Conservation (phyloP, 2,113 vertebrate genomes). For the Callopanchax toddi region DNA sequence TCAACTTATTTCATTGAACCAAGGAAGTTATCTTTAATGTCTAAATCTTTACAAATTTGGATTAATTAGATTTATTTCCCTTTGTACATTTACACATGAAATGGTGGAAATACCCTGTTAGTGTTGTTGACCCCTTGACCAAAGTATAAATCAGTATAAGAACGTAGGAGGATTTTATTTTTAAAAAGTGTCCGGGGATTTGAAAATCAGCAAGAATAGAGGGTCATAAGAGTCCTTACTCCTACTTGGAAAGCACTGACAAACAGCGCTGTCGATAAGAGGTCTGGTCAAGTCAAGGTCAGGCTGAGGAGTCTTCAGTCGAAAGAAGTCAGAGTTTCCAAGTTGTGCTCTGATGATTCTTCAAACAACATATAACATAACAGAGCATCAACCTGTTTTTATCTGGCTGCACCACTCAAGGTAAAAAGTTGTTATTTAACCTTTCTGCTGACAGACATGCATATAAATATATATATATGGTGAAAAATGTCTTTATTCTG, state of each 20-base stretch:
- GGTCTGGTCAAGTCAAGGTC: conserved; percentile 25
- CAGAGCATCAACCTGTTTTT: conserved; percentile 24
- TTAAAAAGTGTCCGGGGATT: neutral
- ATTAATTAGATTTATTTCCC: too few species aligned
- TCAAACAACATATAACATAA: neutral
- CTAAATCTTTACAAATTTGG: too few species aligned
- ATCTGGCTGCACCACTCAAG: conserved; percentile 15
- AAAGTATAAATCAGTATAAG: too few species aligned
- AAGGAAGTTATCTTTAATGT: too few species aligned
- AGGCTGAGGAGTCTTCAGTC: neutral
- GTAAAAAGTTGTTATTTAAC: conserved; percentile 39
- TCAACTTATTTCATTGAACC: too few species aligned
- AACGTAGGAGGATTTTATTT: too few species aligned
- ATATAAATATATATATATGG: too few species aligned
- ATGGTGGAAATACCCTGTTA: too few species aligned
- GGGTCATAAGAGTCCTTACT: neutral
- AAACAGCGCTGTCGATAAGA: neutral
- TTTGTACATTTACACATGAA: too few species aligned
- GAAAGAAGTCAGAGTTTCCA: conserved; percentile 8
- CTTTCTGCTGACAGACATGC: conserved; percentile 14
- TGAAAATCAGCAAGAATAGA: neutral
- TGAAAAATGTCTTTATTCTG: conserved; percentile 24
- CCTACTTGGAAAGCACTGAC: neutral
- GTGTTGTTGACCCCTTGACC: too few species aligned
- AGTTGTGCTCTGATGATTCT: conserved; percentile 19